Evolutionary conservation across 1,140 invertebrate species (phyloP), one percentile per base, ranked within the genome.

Genomic region (Panonychus citri): DNA sequence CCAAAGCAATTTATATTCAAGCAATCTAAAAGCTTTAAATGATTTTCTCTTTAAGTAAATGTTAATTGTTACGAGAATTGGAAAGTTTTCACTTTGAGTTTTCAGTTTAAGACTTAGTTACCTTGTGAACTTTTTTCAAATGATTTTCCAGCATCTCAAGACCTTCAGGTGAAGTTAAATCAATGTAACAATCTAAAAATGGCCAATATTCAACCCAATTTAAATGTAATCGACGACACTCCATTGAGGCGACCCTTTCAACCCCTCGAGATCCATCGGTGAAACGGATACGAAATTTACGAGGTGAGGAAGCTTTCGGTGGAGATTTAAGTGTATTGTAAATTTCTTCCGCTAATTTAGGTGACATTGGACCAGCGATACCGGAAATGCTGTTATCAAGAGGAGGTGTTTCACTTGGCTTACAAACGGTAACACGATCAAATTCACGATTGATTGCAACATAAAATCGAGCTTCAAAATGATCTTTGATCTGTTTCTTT

Each of bases 151-250:
- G 66, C 37, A 78, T 71, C 0, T 67, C 61, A 1, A 91, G 70
- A 3, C 85, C 86, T 57, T 81, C 78, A 0, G 70, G 63, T 1
- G 77, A 77, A 0, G 77, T 67, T 3, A 91, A 72, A 70, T 93
- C 79, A 8, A 80, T 75, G 66, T 83, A 88, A 5, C 74, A 75
- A 62, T 82, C 77, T 7, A 91, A 69, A 66, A 91, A 91, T 3
- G 80, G 77, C 86, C 87, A 93, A 67, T 85, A 86, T 66, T 93
- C 88, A 59, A 78, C 80, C 86, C 86, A 93, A n/a, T 74, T 71
- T 0, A 88, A 73, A 30, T 80, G 75, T 66, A 78, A 76, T 65
- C 83, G 73, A 60, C 78, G 75, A 3, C 85, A 85, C 59, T 90
- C 64, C 57, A 78, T 74, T 60, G 80, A 77, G 50, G 85, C 85